These are phyloP conservation scores for Panurus biarmicus DNA, from an alignment of 2,113 vertebrate genomes.

Conservation along the genomic window DNA sequence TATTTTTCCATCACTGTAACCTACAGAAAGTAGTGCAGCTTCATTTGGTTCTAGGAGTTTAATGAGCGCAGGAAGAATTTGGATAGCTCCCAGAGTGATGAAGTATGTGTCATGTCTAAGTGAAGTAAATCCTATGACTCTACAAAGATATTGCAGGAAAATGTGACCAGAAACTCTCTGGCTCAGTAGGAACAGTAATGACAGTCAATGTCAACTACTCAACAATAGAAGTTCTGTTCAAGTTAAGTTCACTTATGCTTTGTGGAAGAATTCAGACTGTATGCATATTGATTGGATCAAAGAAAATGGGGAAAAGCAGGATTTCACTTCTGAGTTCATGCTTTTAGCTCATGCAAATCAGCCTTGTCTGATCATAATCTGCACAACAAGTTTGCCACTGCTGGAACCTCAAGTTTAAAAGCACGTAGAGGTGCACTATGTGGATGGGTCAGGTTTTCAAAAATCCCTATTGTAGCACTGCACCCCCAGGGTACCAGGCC, in stretches of 20 bases:
- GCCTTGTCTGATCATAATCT: background rate
- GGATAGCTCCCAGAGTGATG: background rate
- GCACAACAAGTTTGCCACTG: background rate
- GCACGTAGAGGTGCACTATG: background rate
- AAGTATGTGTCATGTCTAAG: background rate
- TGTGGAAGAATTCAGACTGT: background rate
- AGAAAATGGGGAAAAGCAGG: background rate
- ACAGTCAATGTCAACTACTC: background rate
- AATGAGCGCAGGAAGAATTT: background rate
- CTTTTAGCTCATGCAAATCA: background rate
- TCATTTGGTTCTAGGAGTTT: constrained; percentile 20
- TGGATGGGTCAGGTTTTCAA: background rate
- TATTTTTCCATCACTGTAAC: constrained; percentile 23
- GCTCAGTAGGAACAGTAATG: background rate
- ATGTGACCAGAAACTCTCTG: background rate
- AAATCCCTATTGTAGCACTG: too few species aligned
- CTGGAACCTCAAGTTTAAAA: background rate
- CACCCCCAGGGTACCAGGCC: too few species aligned
- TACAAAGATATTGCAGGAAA: background rate
- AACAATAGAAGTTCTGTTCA: background rate
- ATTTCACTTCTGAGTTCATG: background rate
- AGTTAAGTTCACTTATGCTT: background rate
- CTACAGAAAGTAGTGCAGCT: background rate
- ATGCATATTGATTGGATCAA: background rate
- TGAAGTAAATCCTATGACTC: background rate